Conservation (phyloP, 1,140 invertebrate genomes). For the Augochlora pura region DNA sequence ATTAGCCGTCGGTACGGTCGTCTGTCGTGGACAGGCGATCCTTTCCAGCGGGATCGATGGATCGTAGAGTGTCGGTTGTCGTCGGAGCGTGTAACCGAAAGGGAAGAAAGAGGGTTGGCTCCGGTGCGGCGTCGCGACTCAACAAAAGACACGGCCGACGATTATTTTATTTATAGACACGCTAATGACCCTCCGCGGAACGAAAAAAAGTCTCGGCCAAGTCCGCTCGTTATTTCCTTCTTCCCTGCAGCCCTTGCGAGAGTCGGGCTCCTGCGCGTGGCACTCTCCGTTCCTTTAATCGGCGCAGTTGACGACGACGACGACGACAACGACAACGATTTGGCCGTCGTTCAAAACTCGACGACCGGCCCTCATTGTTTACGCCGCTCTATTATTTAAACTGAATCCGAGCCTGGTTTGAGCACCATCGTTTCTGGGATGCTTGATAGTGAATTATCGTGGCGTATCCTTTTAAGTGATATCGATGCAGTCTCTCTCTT, state of each 20-base stretch:
- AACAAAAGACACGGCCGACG: slow-evolving; percentile 36
- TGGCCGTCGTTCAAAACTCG: slow-evolving; percentile 11
- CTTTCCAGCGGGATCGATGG: background rate
- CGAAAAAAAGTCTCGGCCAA: slow-evolving; percentile 23
- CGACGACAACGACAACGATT: slow-evolving; percentile 2
- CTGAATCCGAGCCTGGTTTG: background rate
- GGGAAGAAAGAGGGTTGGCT: background rate
- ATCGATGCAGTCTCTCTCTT: too few species aligned
- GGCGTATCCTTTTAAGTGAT: too few species aligned
- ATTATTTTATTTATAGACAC: slow-evolving; percentile 53
- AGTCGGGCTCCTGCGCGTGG: slow-evolving; percentile 19
- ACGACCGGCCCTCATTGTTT: slow-evolving; percentile 9
- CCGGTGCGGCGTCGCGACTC: background rate
- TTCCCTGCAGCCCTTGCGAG: slow-evolving; percentile 5
- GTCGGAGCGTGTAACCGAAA: background rate
- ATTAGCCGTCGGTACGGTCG: slow-evolving; percentile 25
- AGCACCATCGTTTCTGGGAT: background rate
- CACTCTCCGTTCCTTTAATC: slow-evolving; percentile 27
- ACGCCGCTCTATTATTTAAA: slow-evolving; percentile 27
- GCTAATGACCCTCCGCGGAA: slow-evolving; percentile 40
- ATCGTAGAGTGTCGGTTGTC: background rate
- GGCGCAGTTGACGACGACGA: slow-evolving; percentile 6
- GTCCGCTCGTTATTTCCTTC: slow-evolving; percentile 48
- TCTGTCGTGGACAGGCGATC: slow-evolving; percentile 1
- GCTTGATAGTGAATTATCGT: background rate